Conservation (phyloP, 2,888 invertebrate species). For the Drosophila demipolita region DNA sequence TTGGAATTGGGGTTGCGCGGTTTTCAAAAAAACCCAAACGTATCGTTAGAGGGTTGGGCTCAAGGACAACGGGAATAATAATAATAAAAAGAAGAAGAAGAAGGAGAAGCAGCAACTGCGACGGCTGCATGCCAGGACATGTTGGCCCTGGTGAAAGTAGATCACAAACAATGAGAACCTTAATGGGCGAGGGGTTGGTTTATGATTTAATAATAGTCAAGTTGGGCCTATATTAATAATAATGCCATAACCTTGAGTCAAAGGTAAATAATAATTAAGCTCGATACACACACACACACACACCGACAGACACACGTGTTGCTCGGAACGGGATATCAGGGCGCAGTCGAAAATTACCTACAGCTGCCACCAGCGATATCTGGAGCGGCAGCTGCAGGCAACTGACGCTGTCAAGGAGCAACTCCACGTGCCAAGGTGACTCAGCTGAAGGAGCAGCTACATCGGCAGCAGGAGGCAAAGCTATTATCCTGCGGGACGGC, state of each 20-base stretch:
- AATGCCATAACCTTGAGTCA: slow-evolving; percentile 73
- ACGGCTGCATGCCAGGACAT: slow-evolving; percentile 65
- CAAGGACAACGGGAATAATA: slow-evolving; percentile 60
- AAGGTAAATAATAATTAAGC: slow-evolving; percentile 77
- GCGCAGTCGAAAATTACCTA: slow-evolving; percentile 37
- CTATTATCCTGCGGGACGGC: slow-evolving; percentile 66
- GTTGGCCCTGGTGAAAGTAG: slow-evolving; percentile 50
- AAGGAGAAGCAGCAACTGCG: slow-evolving; percentile 19
- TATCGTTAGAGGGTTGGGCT: slow-evolving; percentile 59
- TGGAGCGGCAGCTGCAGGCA: slow-evolving; percentile 59
- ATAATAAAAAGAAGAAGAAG: slow-evolving; percentile 5
- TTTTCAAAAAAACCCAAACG: slow-evolving; percentile 40
- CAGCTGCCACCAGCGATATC: slow-evolving; percentile 56
- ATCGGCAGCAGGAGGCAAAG: slow-evolving; percentile 46
- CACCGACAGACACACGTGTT: slow-evolving; percentile 64
- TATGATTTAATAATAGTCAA: slow-evolving; percentile 77
- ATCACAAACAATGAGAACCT: slow-evolving; percentile 45
- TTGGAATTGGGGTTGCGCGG: slow-evolving; percentile 66
- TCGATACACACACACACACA: slow-evolving; percentile 28
- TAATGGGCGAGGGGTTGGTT: slow-evolving; percentile 38
- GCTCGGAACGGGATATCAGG: slow-evolving; percentile 49
- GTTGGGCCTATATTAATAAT: slow-evolving; percentile 65
- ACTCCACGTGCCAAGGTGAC: slow-evolving; percentile 73
- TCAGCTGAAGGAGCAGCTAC: slow-evolving; percentile 50
- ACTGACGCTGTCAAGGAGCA: slow-evolving; percentile 38